Evolutionary conservation across 2,797 vertebrate species (phyloP), one percentile per base, ranked within the genome.

Genomic region (Lacerta bilineata): DNA sequence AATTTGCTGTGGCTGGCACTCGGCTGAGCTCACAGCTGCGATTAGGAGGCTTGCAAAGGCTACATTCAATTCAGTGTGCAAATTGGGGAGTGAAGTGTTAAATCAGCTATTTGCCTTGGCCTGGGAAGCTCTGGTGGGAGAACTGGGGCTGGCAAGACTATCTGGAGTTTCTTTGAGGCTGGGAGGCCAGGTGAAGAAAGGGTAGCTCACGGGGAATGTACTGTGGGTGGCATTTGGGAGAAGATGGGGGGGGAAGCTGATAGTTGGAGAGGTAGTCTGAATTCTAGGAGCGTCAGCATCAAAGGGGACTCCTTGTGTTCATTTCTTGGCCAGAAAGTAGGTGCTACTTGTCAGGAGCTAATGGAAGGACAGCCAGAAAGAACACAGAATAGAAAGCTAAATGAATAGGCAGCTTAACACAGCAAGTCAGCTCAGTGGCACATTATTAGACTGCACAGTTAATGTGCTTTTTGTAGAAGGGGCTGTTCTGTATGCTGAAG

Each of bases 61-160:
- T 82, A 92, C 93, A 95, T 92, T 91, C 89, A 93, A 66, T 85
- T 86, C 91, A 85, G 84, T 87, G 89, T 94, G 93, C 86, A 91
- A 74, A 4, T 43, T 55, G 86, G 93, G 80, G 69, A 86, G 85
- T 87, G 91, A 93, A 94, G 91, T 93, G 94, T 95, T 93, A 94
- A 95, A 92, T 66, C 84, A 93, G 90, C 85, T 93, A 39, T 95
- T 96, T 94, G 86, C 83, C 88, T 95, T 95, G 94, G 95, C 92
- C 72, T 76, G 68, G 25, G 23, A 0, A 3, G 4, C 23, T 46
- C 43, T 69, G 41, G 10, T 27, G 55, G 80, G 87, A 68, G 83
- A n/a, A 83, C 82, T 90, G 93, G 50, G 77, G 81, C 91, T 90
- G 89, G 87, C 89, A 88, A 91, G 6, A 0, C 83, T 71, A 3